Base-by-base conservation (phyloP, 2,888 invertebrate species). In the Ectobius pallidus region DNA sequence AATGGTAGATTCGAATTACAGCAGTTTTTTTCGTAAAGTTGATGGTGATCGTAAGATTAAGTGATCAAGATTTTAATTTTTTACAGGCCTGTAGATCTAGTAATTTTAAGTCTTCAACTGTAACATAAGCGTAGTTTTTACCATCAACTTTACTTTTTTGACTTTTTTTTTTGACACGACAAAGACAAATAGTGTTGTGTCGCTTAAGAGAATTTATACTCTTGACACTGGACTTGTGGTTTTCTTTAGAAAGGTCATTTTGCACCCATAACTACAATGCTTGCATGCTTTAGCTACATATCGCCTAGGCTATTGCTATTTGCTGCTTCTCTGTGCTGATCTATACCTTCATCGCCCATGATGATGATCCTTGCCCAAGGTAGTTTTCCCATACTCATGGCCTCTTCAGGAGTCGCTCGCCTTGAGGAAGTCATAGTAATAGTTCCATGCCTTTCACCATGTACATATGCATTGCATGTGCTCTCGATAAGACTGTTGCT, bases 341-440 rank as follows among this genome's bases (percentile, higher is more conserved):
- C n/a, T n/a, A n/a, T n/a, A n/a, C n/a, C n/a, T n/a, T n/a, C n/a
- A n/a, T n/a, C n/a, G n/a, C n/a, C n/a, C n/a, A n/a, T n/a, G n/a
- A n/a, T n/a, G n/a, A 34, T 7, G 7, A 34, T 34, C 34, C 34
- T 11, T 34, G 34, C 6, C 6, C 27, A 7, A 22, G 9, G 65
- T 65, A 65, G 44, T 6, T 27, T 4, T 30, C 30, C 44, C 25
- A n/a, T 7, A 1, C 16, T 42, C 65, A 16, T 65, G 65, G 30
- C 27, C 44, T 46, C 65, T 34, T 65, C 27, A 65, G 65, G 44
- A 44, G 6, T 44, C 65, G 65, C 65, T 65, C 65, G 65, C 65
- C 46, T 44, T 65, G 46, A 46, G 44, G 46, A 27, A 34, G 44
- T 16, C 65, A 65, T 22, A 44, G 2, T 27, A 25, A 7, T 44